Evolutionary conservation across 2,113 vertebrate genomes (phyloP), one percentile per base, ranked within the genome.

Genomic region (Eolophus roseicapilla): DNA sequence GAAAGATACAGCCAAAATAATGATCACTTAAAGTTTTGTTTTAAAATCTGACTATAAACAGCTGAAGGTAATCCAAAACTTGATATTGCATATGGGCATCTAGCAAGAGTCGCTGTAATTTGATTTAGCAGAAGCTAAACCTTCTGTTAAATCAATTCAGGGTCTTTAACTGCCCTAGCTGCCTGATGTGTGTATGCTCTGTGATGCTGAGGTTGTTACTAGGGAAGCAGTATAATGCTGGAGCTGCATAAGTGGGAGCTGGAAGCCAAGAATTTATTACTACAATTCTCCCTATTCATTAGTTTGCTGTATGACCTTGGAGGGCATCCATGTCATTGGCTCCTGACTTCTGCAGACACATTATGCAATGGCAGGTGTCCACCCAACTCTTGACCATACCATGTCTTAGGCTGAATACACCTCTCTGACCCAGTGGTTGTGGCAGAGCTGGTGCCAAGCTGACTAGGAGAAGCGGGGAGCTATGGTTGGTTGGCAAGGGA

Each of bases 61-160:
- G 82, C 92, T 93, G 85, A 94, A 43, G 5, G 60, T 94, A 95
- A 93, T 94, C 71, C 79, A 93, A 92, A 88, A 93, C 76, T 90
- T 0, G 0, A 41, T 94, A 93, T 77, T 83, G 87, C 82, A 44
- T 49, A n/a, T 90, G 79, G 68, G 28, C 85, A 88, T 65, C 74
- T 76, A 82, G 79, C 41, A 74, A 59, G 37, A 86, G 28, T 81
- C 2, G 1, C 82, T 85, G 90, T 50, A 75, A 75, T 90, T 92
- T 88, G 85, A 74, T 88, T 93, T 93, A 90, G 68, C 88, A 93
- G 79, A 92, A 92, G n/a, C 46, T 93, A 46, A 94, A 59, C 41
- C 53, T 90, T 93, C 90, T 96, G 94, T 77, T 93, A 90, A 86
- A 90, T 93, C 92, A 90, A 77, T 95, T 95, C 94, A 88, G 84